These are phyloP conservation scores for Rugalucina vietnamica DNA, from an alignment of 2,888 invertebrate genomes.

Conservation along the genomic window DNA sequence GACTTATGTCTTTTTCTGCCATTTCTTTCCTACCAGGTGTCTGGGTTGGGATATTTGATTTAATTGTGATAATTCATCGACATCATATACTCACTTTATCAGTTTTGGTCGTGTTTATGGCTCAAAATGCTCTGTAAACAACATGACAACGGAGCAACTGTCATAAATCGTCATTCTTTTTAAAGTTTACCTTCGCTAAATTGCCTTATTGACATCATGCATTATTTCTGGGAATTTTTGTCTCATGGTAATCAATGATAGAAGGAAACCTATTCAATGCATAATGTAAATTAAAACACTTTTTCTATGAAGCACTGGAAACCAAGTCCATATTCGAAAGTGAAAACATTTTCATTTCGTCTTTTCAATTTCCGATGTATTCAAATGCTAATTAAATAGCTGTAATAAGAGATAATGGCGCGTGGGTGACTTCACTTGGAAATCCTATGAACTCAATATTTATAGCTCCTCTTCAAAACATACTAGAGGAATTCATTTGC, in stretches of 20 bases:
- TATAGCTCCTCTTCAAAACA: not conserved
- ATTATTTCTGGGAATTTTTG: not conserved
- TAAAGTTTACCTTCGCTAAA: not conserved
- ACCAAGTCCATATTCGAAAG: not conserved
- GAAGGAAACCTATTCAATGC: not conserved
- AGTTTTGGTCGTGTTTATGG: too few relatives aligned
- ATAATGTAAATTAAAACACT: not conserved
- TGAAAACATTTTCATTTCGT: conserved; percentile 10
- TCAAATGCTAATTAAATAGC: conserved; percentile 8
- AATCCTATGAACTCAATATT: not conserved
- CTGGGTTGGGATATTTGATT: too few relatives aligned
- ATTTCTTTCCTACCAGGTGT: too few relatives aligned
- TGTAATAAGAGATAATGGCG: not conserved
- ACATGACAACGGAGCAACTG: too few relatives aligned
- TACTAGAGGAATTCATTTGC: not conserved
- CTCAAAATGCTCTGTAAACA: too few relatives aligned
- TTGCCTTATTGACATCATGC: not conserved
- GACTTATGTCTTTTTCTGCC: too few relatives aligned
- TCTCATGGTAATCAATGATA: not conserved
- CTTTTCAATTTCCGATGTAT: conserved; percentile 14
- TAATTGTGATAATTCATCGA: too few relatives aligned
- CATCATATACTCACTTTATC: too few relatives aligned
- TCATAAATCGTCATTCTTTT: too few relatives aligned
- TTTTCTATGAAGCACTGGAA: conserved; percentile 10
- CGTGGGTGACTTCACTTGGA: not conserved